These are phyloP conservation scores for Phainopepla nitens DNA, from an alignment of 2,113 vertebrate species.

Conservation along the genomic window DNA sequence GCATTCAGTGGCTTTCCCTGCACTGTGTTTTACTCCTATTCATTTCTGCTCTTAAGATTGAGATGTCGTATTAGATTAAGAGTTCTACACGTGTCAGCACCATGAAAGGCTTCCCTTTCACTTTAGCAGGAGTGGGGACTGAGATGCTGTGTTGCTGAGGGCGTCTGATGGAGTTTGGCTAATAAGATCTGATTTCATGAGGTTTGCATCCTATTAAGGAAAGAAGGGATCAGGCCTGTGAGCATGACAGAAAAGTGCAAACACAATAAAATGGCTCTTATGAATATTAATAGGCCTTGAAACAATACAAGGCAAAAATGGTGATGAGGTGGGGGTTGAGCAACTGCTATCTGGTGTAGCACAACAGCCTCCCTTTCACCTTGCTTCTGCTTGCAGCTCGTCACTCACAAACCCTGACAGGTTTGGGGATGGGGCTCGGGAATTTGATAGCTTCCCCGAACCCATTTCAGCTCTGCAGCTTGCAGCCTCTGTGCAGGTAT, in stretches of 20 bases:
- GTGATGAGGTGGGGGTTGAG: background rate
- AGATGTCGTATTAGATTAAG: conserved; percentile 66
- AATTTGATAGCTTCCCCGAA: background rate
- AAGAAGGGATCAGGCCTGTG: conserved; percentile 18
- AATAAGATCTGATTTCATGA: conserved; percentile 72
- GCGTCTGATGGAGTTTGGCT: conserved; percentile 58
- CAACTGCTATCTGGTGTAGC: background rate
- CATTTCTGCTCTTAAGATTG: conserved; percentile 28
- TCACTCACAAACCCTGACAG: background rate
- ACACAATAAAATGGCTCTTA: conserved; percentile 58
- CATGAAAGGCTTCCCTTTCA: conserved; percentile 34
- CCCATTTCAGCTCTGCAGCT: background rate
- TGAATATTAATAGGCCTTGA: conserved; percentile 72
- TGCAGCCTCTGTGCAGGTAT: background rate
- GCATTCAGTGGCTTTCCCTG: background rate
- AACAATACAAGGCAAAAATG: conserved; percentile 54
- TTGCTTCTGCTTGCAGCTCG: background rate
- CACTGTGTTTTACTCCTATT: background rate
- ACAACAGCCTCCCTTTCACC: background rate
- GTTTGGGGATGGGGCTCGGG: background rate
- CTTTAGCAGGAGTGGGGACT: background rate
- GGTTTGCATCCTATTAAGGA: conserved; percentile 67
- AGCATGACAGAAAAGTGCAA: conserved; percentile 69
- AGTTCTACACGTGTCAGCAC: conserved; percentile 52
- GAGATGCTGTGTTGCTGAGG: background rate